Evolutionary conservation across 2,797 vertebrate species (phyloP).

Genomic region (Micrastur ruficollis): DNA sequence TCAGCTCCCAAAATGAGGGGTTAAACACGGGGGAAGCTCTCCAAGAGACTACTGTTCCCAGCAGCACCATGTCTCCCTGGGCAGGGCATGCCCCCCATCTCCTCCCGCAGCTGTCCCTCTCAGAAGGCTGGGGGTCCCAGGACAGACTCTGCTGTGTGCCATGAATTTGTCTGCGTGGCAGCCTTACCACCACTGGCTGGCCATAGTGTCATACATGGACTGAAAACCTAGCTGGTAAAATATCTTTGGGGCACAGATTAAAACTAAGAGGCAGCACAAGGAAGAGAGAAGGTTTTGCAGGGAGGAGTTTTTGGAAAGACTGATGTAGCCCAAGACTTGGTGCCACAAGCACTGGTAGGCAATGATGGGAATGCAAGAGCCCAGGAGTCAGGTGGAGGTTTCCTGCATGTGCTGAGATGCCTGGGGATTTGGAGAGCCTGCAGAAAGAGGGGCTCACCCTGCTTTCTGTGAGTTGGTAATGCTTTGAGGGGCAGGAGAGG

Average conservation of each 20-base stretch:
- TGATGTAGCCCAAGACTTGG: neutral
- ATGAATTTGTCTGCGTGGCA: neutral
- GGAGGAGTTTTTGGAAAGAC: neutral
- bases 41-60: neutral
- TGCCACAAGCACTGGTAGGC: neutral
- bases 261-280: neutral
- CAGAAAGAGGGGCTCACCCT: neutral
- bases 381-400: neutral
- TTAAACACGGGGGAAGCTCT: neutral
- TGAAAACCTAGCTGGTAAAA: neutral
- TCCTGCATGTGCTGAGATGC: neutral
- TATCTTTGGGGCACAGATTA: neutral
- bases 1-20: neutral
- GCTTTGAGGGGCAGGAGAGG: neutral
- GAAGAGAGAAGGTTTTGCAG: neutral
- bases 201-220: too few species aligned
- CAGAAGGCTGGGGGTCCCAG: neutral
- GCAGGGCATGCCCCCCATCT: neutral
- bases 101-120: neutral
- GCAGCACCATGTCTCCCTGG: neutral
- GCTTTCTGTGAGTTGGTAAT: neutral
- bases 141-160: rapidly evolving
- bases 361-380: neutral
- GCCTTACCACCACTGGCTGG: neutral
- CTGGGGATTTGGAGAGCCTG: neutral